These are phyloP conservation scores for Psettodes erumei DNA, from an alignment of 2,113 vertebrate species.

Conservation along the genomic window DNA sequence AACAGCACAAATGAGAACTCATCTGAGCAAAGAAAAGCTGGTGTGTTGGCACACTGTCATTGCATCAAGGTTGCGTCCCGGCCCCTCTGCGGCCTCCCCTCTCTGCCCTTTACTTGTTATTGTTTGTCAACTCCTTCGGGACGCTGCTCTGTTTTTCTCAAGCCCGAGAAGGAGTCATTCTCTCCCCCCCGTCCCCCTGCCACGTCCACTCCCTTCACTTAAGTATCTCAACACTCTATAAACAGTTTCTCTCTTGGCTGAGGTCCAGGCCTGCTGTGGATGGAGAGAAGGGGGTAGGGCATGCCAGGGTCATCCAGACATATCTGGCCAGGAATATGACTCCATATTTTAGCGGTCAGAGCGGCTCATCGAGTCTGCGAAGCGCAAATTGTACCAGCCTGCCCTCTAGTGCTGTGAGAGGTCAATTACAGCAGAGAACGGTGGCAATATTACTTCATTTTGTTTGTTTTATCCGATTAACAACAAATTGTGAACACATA, in stretches of 20 bases:
- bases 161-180: slow-evolving; percentile 32
- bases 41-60: not conserved
- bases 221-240: slow-evolving; percentile 43
- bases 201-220: slow-evolving; percentile 3
- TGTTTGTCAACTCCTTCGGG: slow-evolving; percentile 29
- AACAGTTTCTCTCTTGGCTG: slow-evolving; percentile 50
- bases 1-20: slow-evolving; percentile 1
- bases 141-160: slow-evolving; percentile 21
- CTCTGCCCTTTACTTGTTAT: slow-evolving; percentile 53
- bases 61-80: not conserved
- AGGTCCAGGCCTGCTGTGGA: slow-evolving; percentile 14
- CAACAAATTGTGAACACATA: not conserved
- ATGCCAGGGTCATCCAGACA: not conserved
- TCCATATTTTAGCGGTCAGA: not conserved
- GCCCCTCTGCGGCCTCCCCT: not conserved
- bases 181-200: slow-evolving; percentile 19
- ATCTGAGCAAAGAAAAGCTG: not conserved
- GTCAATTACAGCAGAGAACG: not conserved
- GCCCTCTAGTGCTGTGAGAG: slow-evolving; percentile 52
- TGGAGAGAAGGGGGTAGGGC: not conserved
- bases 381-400: slow-evolving; percentile 39
- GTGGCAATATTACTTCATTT: not conserved
- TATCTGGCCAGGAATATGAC: not conserved
- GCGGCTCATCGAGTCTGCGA: not conserved
- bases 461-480: no score